phyloP scores from a whole-genome alignment of 92 coral and sea anemone genomes.

The Umimayanthus kanabou region DNA sequence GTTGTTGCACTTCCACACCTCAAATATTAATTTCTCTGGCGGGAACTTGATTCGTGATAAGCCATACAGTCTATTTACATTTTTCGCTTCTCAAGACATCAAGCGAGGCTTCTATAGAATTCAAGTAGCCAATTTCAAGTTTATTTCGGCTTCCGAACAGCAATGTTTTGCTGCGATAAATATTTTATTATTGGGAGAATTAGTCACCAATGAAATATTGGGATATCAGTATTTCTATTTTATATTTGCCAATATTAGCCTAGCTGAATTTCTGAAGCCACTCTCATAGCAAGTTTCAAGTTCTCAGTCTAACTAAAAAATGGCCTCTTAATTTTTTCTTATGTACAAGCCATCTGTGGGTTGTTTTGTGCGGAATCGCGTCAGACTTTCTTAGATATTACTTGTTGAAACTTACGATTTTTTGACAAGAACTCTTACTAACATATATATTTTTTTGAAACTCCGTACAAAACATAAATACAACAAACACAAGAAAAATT shows the following conservation, averaged over 20 bases:
- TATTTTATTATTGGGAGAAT: constrained; percentile 21
- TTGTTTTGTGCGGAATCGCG: not conserved
- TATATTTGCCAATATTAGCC: not conserved
- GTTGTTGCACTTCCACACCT: not conserved
- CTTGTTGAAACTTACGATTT: not conserved
- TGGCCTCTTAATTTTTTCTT: not conserved
- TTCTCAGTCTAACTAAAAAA: not conserved
- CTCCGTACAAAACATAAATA: constrained; percentile 5
- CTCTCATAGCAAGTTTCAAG: not conserved
- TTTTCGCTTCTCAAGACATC: not conserved
- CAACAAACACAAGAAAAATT: constrained; percentile 22
- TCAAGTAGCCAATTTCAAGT: not conserved
- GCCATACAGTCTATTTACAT: constrained; percentile 21
- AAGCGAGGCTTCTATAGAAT: not conserved
- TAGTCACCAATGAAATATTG: not conserved
- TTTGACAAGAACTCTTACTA: not conserved
- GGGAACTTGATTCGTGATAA: not conserved
- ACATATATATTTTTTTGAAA: not conserved
- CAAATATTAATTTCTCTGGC: not conserved
- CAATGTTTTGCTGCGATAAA: constrained; percentile 26
- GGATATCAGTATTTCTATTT: not conserved
- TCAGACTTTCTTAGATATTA: not conserved
- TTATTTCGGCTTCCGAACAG: constrained; percentile 1
- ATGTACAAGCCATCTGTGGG: constrained; percentile 8
- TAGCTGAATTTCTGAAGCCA: not conserved